A percentile compares a stretch with the other conserved stretches of the same genome.
These are phyloP conservation scores for Aeoliscus strigatus DNA, from an alignment of 2,797 vertebrate species.

Conservation along the genomic window DNA sequence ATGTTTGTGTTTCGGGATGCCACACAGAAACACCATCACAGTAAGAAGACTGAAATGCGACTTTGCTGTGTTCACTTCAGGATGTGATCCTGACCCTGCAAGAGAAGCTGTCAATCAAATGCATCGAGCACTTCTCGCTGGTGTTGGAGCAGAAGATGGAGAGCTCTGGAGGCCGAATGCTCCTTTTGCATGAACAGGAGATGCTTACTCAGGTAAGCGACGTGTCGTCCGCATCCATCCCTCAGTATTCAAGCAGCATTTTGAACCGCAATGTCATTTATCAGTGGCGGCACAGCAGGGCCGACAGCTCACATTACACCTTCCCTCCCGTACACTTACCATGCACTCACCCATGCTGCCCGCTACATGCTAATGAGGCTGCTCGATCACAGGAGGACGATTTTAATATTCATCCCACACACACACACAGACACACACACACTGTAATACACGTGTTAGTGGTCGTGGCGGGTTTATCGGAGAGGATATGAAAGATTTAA, in stretches of 20 bases:
- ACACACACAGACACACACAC: constrained; percentile 24
- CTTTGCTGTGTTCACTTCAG: constrained; percentile 59
- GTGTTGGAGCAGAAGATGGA: constrained; percentile 93
- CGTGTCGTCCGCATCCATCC: too few species aligned
- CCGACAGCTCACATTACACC: constrained; percentile 52
- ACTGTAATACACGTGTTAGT: too few species aligned
- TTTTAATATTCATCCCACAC: constrained; percentile 57
- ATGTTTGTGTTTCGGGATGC: too few species aligned
- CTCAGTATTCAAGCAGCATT: constrained; percentile 59
- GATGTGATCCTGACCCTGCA: constrained; percentile 98
- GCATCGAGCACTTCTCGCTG: constrained; percentile 97
- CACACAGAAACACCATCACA: too few species aligned
- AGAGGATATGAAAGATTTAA: too few species aligned
- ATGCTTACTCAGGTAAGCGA: constrained; percentile 96
- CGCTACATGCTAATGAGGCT: constrained; percentile 59
- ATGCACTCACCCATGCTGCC: constrained; percentile 13
- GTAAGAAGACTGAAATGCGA: too few species aligned
- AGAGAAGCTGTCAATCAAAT: constrained; percentile 98
- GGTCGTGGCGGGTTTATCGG: too few species aligned
- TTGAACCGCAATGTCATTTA: constrained; percentile 59
- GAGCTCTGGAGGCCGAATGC: constrained; percentile 86
- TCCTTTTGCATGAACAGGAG: constrained; percentile 97
- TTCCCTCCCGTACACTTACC: constrained; percentile 8
- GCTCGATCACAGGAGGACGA: constrained; percentile 44
- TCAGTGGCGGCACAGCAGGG: constrained; percentile 57